These are phyloP conservation scores for Muscina levida DNA, from an alignment of 2,888 invertebrate genomes.

Conservation along the genomic window DNA sequence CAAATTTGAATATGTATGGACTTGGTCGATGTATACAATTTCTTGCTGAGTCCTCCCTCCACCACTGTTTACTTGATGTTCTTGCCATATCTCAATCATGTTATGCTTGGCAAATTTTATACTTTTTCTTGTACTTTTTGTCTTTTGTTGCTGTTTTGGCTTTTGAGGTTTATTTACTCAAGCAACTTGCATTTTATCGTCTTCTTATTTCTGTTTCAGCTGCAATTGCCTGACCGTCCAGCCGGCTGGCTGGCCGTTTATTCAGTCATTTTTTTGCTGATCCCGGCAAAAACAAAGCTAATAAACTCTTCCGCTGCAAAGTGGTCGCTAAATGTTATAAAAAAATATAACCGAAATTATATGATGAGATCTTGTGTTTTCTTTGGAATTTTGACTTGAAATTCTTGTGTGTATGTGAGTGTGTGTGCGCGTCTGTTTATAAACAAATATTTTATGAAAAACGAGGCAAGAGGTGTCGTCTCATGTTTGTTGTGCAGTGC, in stretches of 20 bases:
- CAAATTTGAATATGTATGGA: conserved; percentile 13
- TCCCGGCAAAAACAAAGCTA: conserved; percentile 7
- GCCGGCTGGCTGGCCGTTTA: too few species aligned
- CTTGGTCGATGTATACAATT: too few species aligned
- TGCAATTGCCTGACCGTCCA: too few species aligned
- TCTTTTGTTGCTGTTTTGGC: too few species aligned
- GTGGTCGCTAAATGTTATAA: conserved; percentile 23
- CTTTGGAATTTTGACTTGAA: conserved; percentile 8
- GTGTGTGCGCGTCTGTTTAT: background rate
- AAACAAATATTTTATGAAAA: too few species aligned
- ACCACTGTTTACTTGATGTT: conserved; percentile 19
- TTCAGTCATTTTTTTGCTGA: background rate
- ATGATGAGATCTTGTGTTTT: conserved; percentile 8
- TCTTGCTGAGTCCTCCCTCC: too few species aligned
- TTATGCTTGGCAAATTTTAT: background rate
- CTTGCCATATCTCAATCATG: background rate
- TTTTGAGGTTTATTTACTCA: conserved; percentile 23
- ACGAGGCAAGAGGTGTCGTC: too few species aligned
- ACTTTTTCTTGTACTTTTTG: too few species aligned
- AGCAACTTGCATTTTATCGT: conserved; percentile 13
- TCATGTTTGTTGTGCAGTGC: too few species aligned
- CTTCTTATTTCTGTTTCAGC: too few species aligned
- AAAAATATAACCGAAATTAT: conserved; percentile 28
- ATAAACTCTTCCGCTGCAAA: conserved; percentile 46
- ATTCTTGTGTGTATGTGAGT: too few species aligned